Percentiles rank a stretch among this genome's conserved stretches.
These are phyloP conservation scores for Castor canadensis DNA, from an alignment of 2,113 vertebrate genomes.

Conservation along the genomic window DNA sequence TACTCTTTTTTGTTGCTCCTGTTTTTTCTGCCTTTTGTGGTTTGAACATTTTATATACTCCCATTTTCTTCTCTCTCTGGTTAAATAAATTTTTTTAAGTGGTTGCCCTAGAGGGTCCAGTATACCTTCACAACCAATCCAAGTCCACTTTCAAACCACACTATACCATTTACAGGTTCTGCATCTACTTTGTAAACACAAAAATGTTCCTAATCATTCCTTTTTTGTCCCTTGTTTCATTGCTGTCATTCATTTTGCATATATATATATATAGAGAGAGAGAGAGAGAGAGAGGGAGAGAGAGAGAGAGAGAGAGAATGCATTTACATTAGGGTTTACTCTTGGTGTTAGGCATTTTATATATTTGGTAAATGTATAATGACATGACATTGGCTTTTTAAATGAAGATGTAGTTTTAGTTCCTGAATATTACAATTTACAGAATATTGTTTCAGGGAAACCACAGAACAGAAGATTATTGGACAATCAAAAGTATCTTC, in stretches of 20 bases:
- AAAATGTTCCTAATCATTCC: not conserved
- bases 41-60: not conserved
- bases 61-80: not conserved
- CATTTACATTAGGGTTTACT: not conserved
- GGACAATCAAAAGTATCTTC: not conserved
- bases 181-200: not conserved
- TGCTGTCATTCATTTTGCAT: not conserved
- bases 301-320: no score
- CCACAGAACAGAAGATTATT: constrained; percentile 6
- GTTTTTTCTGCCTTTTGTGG: not conserved
- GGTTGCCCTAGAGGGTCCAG: not conserved
- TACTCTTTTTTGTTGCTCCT: not conserved
- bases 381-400: not conserved
- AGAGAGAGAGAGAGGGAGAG: no score
- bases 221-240: not conserved
- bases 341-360: not conserved
- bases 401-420: constrained; percentile 20
- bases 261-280: not conserved
- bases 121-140: not conserved
- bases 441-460: not conserved
- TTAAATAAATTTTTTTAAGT: not conserved
- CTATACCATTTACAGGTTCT: not conserved
- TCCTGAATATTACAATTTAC: constrained; percentile 41
- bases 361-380: not conserved
- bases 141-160: not conserved